Percentiles rank a stretch among this genome's conserved stretches.
Evolutionary conservation across 2,113 vertebrate species (phyloP).

Genomic region (Dryoscopus gambensis): DNA sequence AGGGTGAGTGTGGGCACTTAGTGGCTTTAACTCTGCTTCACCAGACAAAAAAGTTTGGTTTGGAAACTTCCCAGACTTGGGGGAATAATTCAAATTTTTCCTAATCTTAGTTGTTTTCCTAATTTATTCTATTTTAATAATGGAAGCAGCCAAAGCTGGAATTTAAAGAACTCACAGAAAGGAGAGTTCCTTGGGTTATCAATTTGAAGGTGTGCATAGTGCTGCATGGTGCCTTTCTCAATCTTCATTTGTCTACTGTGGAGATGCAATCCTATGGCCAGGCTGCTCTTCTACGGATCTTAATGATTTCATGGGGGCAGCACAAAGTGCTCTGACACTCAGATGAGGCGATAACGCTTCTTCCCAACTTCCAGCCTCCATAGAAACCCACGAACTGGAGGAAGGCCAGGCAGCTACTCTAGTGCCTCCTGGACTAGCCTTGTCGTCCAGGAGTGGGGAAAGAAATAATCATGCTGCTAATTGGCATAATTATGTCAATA

Average conservation of each 20-base stretch:
- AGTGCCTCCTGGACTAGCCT: background rate
- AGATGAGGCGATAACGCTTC: fast-evolving
- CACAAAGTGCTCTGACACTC: background rate
- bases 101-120: background rate
- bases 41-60: background rate
- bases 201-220: background rate
- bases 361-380: background rate
- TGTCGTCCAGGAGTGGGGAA: background rate
- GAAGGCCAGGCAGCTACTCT: slow-evolving; percentile 1
- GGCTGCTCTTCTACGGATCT: background rate
- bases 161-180: background rate
- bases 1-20: background rate
- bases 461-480: slow-evolving; percentile 18
- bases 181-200: background rate
- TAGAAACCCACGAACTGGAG: background rate
- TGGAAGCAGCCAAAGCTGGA: background rate
- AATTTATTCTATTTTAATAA: background rate
- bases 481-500: slow-evolving; percentile 50
- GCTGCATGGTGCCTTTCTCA: fast-evolving
- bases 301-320: background rate
- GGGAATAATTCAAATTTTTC: background rate
- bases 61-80: background rate
- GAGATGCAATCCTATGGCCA: background rate
- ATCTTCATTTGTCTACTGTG: background rate
- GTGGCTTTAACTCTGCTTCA: background rate